Percentiles rank a stretch among this genome's conserved stretches.
These are phyloP conservation scores for Myotis yumanensis DNA, from an alignment of 2,113 vertebrate genomes.

Conservation along the genomic window DNA sequence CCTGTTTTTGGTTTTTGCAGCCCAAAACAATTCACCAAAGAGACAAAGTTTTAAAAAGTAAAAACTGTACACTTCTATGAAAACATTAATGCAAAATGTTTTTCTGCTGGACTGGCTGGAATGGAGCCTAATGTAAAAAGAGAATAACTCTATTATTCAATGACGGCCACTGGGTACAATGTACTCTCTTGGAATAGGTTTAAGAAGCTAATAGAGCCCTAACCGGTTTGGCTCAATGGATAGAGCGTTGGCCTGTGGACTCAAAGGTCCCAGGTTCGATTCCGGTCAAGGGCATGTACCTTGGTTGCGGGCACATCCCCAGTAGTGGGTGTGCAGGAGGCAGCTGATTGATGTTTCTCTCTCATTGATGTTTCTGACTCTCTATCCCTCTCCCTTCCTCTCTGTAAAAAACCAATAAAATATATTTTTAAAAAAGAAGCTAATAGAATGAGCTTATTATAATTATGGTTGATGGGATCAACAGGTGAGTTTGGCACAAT, in stretches of 20 bases:
- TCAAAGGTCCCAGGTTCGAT: no score
- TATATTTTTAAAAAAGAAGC: no score
- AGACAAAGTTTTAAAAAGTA: slow-evolving; percentile 49
- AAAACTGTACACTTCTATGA: slow-evolving; percentile 51
- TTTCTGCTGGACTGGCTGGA: slow-evolving; percentile 69
- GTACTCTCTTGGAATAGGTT: slow-evolving; percentile 77
- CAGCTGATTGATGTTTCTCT: no score
- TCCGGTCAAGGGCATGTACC: no score
- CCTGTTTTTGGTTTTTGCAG: not conserved
- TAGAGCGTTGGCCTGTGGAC: no score
- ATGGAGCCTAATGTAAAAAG: slow-evolving; percentile 60
- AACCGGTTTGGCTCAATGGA: no score
- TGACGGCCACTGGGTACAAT: slow-evolving; percentile 71
- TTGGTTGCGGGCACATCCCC: no score
- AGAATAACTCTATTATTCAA: slow-evolving; percentile 69
- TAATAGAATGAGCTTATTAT: slow-evolving; percentile 80
- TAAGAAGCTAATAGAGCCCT: slow-evolving; percentile 78
- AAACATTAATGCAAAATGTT: slow-evolving; percentile 72
- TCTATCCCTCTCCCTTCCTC: no score
- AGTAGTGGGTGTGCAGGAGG: no score
- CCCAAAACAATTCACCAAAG: slow-evolving; percentile 55
- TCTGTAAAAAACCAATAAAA: no score
- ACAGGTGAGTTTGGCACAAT: slow-evolving; percentile 70
- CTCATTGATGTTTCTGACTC: no score
- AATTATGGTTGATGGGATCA: slow-evolving; percentile 77